Evolutionary conservation across 2,888 invertebrate genomes (phyloP), one percentile per base, ranked within the genome.

Genomic region (Diachrysia chrysitis): DNA sequence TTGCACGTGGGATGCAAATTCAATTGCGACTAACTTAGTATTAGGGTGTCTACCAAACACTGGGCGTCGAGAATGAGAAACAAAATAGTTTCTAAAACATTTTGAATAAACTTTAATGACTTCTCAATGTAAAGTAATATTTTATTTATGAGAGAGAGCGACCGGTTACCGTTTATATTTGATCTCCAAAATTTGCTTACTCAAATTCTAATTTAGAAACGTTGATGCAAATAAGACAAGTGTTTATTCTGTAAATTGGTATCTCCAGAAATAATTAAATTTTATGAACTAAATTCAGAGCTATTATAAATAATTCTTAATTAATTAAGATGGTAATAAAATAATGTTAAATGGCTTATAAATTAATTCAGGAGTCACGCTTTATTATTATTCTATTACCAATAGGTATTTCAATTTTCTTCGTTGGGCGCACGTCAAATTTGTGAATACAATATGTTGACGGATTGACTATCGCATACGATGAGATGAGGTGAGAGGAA

Each of bases 291-390:
- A 19, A 19, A 19, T 17, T 48, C 48, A 2, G 1, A n/a, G 48
- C 2, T n/a, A 37, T 37, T 6, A 42, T 42, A 7, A 42, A 42
- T 42, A n/a, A 42, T n/a, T 42, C 42, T 16, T 6, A 42, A 42
- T 42, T 42, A 42, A 42, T 42, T n/a, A n/a, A n/a, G 37, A 42
- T 42, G 42, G 42, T 42, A 42, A n/a, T 42, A n/a, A n/a, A 42
- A 42, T 42, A 42, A 42, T 42, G 42, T n/a, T n/a, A n/a, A 42
- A 42, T 42, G 42, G 42, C 42, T 42, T n/a, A n/a, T n/a, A 6
- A 42, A 42, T 42, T n/a, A n/a, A n/a, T 42, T 42, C 16, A n/a
- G 42, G 42, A n/a, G n/a, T 4, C 37, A n/a, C n/a, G n/a, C n/a
- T 42, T 35, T 3, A 10, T 35, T 14, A 16, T 10, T 16, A 16